Evolutionary conservation across 2,888 invertebrate species (phyloP).

Genomic region (Crepidodera aurea): DNA sequence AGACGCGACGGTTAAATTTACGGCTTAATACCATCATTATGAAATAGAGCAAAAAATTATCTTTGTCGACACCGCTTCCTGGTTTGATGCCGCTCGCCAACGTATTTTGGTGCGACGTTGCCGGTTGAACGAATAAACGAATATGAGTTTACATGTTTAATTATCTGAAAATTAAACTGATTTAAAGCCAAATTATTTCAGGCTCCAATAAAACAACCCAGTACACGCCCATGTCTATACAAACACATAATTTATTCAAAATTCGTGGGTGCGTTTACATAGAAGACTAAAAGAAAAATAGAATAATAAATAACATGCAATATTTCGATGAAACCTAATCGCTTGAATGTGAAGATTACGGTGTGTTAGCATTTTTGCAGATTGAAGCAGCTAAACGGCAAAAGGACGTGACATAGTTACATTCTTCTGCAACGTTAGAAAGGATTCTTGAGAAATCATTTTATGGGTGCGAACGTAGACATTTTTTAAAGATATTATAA

Average conservation of each 20-base stretch:
- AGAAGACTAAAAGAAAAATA: not conserved
- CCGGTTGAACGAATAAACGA: too few species aligned
- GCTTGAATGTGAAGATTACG: not conserved
- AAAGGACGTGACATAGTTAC: constrained; percentile 6
- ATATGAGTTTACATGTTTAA: too few species aligned
- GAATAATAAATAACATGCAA: not conserved
- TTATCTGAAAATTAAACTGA: too few species aligned
- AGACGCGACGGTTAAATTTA: too few species aligned
- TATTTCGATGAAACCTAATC: not conserved
- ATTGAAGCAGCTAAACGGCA: not conserved
- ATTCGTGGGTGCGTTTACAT: constrained; percentile 1
- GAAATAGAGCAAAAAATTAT: too few species aligned
- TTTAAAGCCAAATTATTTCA: too few species aligned
- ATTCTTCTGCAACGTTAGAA: not conserved
- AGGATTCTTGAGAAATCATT: constrained; percentile 2
- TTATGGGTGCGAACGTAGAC: not conserved
- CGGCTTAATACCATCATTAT: too few species aligned
- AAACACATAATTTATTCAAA: not conserved
- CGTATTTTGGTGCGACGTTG: too few species aligned
- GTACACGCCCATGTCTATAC: not conserved
- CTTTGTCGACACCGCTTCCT: too few species aligned
- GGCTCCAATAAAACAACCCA: too few species aligned
- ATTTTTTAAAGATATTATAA: not conserved
- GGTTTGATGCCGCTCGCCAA: too few species aligned
- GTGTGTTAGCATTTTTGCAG: not conserved